A percentile compares a stretch with the other conserved stretches of the same genome.
phyloP scores from a whole-genome alignment of 2,113 vertebrate species.

The Uria aalge region DNA sequence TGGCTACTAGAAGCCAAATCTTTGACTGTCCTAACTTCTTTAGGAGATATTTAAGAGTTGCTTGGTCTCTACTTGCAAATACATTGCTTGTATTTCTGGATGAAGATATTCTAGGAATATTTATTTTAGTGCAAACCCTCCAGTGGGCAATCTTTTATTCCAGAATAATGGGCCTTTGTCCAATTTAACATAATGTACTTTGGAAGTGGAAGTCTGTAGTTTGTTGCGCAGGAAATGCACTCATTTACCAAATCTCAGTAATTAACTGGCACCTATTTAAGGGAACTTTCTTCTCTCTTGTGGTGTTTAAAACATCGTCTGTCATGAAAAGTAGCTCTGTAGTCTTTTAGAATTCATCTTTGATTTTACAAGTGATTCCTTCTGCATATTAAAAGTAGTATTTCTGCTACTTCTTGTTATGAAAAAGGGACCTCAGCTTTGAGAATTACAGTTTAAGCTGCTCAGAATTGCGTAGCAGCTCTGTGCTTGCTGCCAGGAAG shows the following conservation, averaged over 20 bases:
- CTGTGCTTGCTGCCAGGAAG: slow-evolving; percentile 26
- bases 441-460: not conserved
- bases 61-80: not conserved
- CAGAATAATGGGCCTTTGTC: slow-evolving; percentile 15
- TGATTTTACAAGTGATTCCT: not conserved
- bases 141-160: slow-evolving; percentile 22
- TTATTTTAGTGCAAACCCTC: not conserved
- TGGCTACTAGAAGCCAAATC: not conserved
- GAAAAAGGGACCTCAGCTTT: not conserved
- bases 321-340: not conserved
- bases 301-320: not conserved
- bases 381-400: not conserved
- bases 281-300: not conserved
- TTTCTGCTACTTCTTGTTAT: not conserved
- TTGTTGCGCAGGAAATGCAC: not conserved
- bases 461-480: not conserved
- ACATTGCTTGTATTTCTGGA: not conserved
- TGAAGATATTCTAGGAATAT: slow-evolving; percentile 45
- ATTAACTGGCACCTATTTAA: slow-evolving; percentile 40
- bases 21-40: not conserved
- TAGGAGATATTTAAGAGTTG: not conserved
- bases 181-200: slow-evolving; percentile 26
- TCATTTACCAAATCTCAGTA: slow-evolving; percentile 32
- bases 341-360: not conserved
- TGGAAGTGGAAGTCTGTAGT: slow-evolving; percentile 21